Base-by-base conservation (phyloP, 2,797 vertebrate species). In the Sebastes nivosus region DNA sequence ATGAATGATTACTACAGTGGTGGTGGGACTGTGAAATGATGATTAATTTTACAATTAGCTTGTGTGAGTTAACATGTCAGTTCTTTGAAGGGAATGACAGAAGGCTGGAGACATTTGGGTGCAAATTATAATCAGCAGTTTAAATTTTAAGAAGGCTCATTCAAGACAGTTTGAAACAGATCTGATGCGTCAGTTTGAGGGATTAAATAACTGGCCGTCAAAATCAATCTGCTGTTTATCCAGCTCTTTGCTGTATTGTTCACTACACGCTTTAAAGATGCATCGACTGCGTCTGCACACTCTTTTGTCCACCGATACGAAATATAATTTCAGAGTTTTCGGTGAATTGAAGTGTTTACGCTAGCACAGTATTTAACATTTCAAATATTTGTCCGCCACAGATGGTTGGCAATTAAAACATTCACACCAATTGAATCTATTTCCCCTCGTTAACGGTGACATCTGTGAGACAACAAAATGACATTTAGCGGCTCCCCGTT, bases 391-490 rank as follows among this genome's bases (percentile, higher is more conserved):
- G 76, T 81, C 58, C 77, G 63, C 73, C 85, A 38, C 92, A 93
- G 91, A 94, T 92, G 88, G 92, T 82, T 67, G 59, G 77, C 77
- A 72, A 68, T 91, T 88, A 83, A 88, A 89, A 89, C 75, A 76
- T 90, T 92, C 83, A 63, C 87, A 85, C 86, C 77, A 87, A 90
- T 72, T 42, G 24, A 87, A 88, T 93, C 85, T 18, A 84, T 87
- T 80, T 84, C 88, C 81, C 84, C 83, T 89, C 63, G 70, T 94
- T 82, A 50, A 85, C 32, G 20, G 78, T 79, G 93, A 90, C 94
- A 95, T 94, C 92, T 95, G 94, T 58, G 91, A 89, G 88, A 91
- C 89, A 88, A 88, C 88, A 88, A 92, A 89, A 81, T 93, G 94
- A 92, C 93, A 94, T 95, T 94, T 95, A 92, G 90, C 91, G 69